Conservation (phyloP, 2,113 vertebrate genomes). For the Meles meles region DNA sequence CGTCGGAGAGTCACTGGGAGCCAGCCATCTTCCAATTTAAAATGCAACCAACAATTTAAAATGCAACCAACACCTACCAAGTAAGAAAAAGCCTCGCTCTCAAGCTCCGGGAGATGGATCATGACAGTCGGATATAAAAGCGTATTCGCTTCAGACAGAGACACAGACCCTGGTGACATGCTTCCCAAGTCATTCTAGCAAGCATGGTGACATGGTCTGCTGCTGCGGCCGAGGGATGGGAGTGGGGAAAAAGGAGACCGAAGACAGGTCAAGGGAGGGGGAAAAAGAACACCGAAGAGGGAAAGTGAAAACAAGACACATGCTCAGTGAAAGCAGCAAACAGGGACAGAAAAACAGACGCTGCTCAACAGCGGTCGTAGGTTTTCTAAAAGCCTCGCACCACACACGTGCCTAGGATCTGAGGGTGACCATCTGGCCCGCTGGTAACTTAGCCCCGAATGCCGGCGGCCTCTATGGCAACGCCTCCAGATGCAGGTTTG, state of each 20-base stretch:
- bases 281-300: not conserved
- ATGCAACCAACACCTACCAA: not conserved
- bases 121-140: conserved; percentile 35
- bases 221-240: not conserved
- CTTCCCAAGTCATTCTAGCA: not conserved
- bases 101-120: rapidly evolving
- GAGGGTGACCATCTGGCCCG: rapidly evolving
- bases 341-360: not conserved
- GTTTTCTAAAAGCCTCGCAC: not conserved
- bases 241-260: not conserved
- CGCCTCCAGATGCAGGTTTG: not conserved
- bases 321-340: not conserved
- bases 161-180: not conserved
- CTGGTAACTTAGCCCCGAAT: rapidly evolving
- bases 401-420: rapidly evolving
- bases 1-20: not conserved
- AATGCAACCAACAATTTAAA: not conserved
- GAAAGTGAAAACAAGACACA: not conserved
- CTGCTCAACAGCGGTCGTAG: not conserved
- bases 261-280: not conserved
- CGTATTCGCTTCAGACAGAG: not conserved
- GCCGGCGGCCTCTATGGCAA: rapidly evolving
- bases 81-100: not conserved
- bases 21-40: not conserved
- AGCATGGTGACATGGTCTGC: not conserved